phyloP scores from a whole-genome alignment of 2,797 vertebrate species.

The Phrynocephalus vlangalii region DNA sequence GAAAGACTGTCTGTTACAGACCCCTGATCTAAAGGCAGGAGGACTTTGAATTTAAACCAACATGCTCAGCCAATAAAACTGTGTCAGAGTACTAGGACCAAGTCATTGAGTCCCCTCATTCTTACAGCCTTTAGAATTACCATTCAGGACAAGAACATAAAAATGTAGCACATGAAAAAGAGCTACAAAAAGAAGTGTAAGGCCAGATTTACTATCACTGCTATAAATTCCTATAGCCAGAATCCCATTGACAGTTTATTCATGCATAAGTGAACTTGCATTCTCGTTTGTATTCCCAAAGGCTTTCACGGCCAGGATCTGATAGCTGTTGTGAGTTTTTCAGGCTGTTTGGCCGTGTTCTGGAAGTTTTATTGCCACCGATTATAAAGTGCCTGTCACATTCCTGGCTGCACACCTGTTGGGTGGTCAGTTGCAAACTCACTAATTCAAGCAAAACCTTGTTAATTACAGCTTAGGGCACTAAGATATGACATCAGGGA shows the following conservation, averaged over 20 bases:
- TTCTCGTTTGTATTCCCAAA: no score
- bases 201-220: constrained; percentile 8
- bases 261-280: no score
- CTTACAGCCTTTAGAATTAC: not conserved
- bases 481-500: not conserved
- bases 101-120: not conserved
- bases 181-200: no score
- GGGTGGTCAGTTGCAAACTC: no score
- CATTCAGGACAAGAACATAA: not conserved
- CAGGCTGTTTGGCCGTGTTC: no score
- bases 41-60: not conserved
- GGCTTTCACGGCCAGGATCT: no score
- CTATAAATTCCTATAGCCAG: not conserved
- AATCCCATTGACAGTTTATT: no score
- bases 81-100: not conserved
- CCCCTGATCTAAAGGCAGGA: no score
- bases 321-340: no score
- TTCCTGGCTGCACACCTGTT: no score
- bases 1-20: no score
- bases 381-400: not conserved
- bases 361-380: constrained; percentile 13
- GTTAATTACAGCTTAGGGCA: not conserved
- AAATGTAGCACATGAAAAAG: not conserved
- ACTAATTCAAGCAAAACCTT: not conserved
- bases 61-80: not conserved